A percentile compares a stretch with the other conserved stretches of the same genome.
Conservation (phyloP, 2,797 vertebrate species). For the Acanthurus leucopareius region DNA sequence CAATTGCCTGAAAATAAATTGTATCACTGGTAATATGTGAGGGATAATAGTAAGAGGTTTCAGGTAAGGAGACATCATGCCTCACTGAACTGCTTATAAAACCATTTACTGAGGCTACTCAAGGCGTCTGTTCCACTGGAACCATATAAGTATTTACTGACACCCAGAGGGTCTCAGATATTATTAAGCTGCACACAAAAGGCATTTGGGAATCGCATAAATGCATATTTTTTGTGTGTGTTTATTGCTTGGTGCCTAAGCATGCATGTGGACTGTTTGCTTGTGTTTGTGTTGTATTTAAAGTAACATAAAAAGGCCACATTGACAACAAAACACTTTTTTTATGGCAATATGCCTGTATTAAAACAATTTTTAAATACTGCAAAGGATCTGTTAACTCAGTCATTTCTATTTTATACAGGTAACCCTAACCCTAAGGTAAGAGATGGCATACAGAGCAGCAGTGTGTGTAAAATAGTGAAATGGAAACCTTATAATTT, state of each 20-base stretch:
- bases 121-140: conserved; percentile 47
- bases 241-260: conserved; percentile 5
- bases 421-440: no score
- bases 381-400: neutral
- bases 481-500: no score
- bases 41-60: conserved; percentile 52
- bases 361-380: neutral
- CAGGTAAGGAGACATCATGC: conserved; percentile 57
- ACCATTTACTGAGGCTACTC: conserved; percentile 58
- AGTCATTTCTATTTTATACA: no score
- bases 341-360: neutral
- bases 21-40: conserved; percentile 67
- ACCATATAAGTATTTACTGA: conserved; percentile 53
- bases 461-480: no score
- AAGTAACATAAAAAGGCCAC: conserved; percentile 28
- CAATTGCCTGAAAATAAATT: conserved; percentile 57
- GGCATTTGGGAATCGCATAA: conserved; percentile 29
- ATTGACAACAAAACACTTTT: conserved; percentile 13
- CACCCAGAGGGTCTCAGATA: conserved; percentile 41
- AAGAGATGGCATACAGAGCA: no score
- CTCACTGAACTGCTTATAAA: conserved; percentile 62
- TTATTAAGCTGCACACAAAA: conserved; percentile 45
- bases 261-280: conserved; percentile 14
- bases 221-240: conserved; percentile 16
- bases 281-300: conserved; percentile 33